Base-by-base conservation (phyloP, 1,140 invertebrate species). In the Oscheius sp. region DNA sequence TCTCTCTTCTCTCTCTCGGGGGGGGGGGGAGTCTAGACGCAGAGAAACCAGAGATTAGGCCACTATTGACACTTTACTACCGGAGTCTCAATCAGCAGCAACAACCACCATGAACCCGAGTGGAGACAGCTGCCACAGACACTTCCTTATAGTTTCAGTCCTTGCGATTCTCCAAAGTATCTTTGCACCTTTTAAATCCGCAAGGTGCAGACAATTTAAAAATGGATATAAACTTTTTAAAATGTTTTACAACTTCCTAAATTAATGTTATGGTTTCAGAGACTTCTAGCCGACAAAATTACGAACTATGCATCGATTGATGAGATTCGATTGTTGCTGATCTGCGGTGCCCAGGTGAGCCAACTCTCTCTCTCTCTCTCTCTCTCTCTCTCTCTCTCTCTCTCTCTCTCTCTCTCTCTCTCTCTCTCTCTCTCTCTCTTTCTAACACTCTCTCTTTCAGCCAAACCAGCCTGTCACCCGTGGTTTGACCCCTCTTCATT, bases 251-350 rank as follows among this genome's bases (percentile, higher is more conserved):
- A 13, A 63, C 32, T 7, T n/a, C 49, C 7, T 32, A 59, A 59
- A 32, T 63, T n/a, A 63, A 63, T 15, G 7, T 18, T 7, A 3
- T 26, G 31, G 20, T 61, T 73, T 76, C 92, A 94, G 87, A 88
- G 92, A 71, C 91, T 93, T 83, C 86, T 95, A 64, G 92, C 92
- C 0, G 93, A 95, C 85, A 90, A 91, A 77, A 93, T 95, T 82
- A 93, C 93, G 61, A 89, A 91, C 38, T 90, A 92, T 88, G 91
- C 92, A 49, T 89, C 92, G 0, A 82, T 94, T 69, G 91, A 93
- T 79, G 93, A 95, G 79, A 90, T 95, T 29, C 87, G 91, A 38
- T 92, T 93, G 66, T 86, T 93, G 1, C 84, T 93, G 46, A 91
- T 91, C 2, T 92, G 91, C 84, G 92, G 92, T 28, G 92, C 92